Base-by-base conservation (phyloP, 2,888 invertebrate genomes). In the Lymantria monacha region DNA sequence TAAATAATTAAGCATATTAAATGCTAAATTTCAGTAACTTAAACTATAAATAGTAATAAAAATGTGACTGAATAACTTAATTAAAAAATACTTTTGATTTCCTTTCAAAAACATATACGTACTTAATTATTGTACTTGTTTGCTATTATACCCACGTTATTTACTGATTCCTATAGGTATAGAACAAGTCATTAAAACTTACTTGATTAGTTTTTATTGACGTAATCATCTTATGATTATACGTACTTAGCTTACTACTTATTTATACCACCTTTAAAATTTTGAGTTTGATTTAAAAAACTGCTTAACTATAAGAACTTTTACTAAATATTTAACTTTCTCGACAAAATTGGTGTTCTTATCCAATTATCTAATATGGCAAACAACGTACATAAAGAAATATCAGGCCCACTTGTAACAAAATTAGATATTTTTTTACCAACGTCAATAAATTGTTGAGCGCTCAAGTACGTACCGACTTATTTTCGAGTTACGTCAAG, bases 401-500 rank as follows among this genome's bases (percentile, higher is more conserved):
- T 63, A 63, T 62, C 46, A 46, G 22, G 12, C 46, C 55, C 61
- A 67, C 66, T 68, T 67, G 57, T 64, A 68, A 68, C 59, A 53
- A 57, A 67, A 68, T 68, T 56, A 62, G 57, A 63, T 61, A 55
- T 65, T 65, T 65, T 22, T 65, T 63, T 63, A 61, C 63, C 57
- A 70, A 63, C 66, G 58, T 69, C 63, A 69, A 77, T 80, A 81
- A 80, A 80, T 81, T 72, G 72, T 72, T 65, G 68, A 60, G 66
- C 62, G 61, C 69, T 78, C 71, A 72, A 82, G 78, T 74, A 76
- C 71, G 72, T 64, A 67, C 66, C 61, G 69, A 72, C 76, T 77
- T 77, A 81, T 77, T 81, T 79, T 82, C 72, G 66, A 79, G 74
- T 76, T 72, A 75, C 75, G 71, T 81, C 75, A 79, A 83, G 81